Conservation (phyloP, 1,140 invertebrate species). For the Dendrolimus kikuchii region DNA sequence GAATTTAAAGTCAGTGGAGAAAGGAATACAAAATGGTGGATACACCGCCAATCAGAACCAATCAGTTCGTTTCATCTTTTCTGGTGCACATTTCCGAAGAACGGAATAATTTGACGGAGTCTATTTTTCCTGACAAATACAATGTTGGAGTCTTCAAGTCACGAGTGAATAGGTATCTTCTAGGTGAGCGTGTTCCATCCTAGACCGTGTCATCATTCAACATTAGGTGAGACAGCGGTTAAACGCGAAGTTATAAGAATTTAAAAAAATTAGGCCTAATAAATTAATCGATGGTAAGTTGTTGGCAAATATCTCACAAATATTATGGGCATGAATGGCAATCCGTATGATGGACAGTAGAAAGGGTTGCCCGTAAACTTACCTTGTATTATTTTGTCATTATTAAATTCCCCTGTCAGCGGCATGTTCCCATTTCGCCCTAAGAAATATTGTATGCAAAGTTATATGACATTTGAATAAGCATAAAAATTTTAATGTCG, state of each 20-base stretch:
- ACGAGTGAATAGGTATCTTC: no score
- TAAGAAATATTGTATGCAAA: constrained; percentile 71
- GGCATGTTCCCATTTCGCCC: constrained; percentile 55
- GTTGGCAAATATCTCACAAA: constrained; percentile 65
- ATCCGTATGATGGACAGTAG: constrained; percentile 67
- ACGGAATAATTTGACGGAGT: no score
- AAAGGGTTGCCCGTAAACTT: constrained; percentile 66
- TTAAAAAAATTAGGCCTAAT: constrained; percentile 14
- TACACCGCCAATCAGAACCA: no score
- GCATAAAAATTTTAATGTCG: constrained; percentile 50
- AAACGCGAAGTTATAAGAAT: constrained; percentile 6
- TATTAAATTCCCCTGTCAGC: constrained; percentile 69
- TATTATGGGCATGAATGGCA: constrained; percentile 65
- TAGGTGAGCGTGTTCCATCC: no score
- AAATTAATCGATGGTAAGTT: constrained; percentile 66
- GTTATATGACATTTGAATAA: constrained; percentile 71
- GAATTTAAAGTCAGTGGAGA: neutral
- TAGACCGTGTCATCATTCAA: neutral
- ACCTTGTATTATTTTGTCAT: constrained; percentile 72
- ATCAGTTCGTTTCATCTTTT: no score
- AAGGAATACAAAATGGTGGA: no score
- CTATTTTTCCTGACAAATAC: no score
- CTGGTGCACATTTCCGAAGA: no score
- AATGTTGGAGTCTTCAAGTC: no score
- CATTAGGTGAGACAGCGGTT: neutral